These are phyloP conservation scores for Furnarius figulus DNA, from an alignment of 2,113 vertebrate genomes.

Conservation along the genomic window DNA sequence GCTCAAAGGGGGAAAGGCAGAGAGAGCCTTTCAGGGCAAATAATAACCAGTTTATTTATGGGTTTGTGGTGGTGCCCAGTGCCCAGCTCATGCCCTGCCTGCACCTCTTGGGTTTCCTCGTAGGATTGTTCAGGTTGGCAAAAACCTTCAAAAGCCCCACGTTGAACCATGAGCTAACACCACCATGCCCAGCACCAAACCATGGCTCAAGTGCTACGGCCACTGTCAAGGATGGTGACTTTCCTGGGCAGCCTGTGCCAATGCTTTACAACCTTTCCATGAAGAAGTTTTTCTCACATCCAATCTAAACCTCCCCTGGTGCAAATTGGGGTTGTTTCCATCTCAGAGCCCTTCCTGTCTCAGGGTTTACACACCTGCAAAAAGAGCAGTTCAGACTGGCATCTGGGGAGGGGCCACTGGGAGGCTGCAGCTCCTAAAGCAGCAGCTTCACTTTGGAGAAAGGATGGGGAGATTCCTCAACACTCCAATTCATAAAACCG, in stretches of 20 bases:
- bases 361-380: neutral
- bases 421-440: neutral
- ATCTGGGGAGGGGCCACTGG: neutral
- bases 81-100: rapidly evolving
- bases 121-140: neutral
- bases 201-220: neutral
- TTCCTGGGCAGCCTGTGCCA: neutral
- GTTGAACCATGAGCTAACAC: neutral
- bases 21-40: neutral
- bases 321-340: neutral
- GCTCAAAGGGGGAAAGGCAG: neutral
- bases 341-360: rapidly evolving
- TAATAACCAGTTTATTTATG: neutral
- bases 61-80: neutral
- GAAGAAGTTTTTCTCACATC: neutral
- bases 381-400: neutral
- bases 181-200: neutral
- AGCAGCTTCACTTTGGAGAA: neutral
- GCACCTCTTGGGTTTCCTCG: neutral
- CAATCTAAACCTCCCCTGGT: neutral
- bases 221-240: neutral
- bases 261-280: neutral
- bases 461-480: neutral
- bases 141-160: neutral
- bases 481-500: rapidly evolving